Evolutionary conservation across 1,140 invertebrate genomes (phyloP).

Genomic region (Lepidotrigona ventralis): DNA sequence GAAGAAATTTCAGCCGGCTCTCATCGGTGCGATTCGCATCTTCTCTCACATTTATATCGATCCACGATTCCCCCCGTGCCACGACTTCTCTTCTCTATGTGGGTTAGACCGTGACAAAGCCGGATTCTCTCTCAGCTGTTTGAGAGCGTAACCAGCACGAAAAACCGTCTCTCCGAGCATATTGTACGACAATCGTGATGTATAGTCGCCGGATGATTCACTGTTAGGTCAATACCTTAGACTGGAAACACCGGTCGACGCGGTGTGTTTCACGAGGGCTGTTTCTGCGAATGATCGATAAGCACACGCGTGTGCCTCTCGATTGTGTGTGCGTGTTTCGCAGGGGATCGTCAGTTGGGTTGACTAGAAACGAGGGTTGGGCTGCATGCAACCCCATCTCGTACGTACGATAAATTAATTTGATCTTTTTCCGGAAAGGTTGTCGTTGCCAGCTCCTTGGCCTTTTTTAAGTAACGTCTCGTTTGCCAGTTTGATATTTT

Average conservation of each 20-base stretch:
- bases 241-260: conserved; percentile 59
- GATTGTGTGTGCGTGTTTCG: conserved; percentile 30
- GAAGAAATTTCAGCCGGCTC: neutral
- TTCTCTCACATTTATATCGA: neutral
- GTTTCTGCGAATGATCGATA: conserved; percentile 65
- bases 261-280: conserved; percentile 38
- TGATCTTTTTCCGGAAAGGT: conserved; percentile 38
- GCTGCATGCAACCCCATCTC: conserved; percentile 20
- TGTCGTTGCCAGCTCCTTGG: neutral
- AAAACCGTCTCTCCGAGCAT: conserved; percentile 25
- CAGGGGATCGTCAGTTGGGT: conserved; percentile 47
- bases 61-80: conserved; percentile 7
- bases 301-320: conserved; percentile 56
- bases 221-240: conserved; percentile 70
- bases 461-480: neutral
- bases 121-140: conserved; percentile 15
- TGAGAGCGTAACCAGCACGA: neutral
- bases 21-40: neutral
- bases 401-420: conserved; percentile 60
- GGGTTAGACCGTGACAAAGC: neutral
- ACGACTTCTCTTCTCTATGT: neutral
- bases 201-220: conserved; percentile 68
- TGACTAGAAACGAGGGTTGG: conserved; percentile 34
- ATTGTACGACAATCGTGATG: conserved; percentile 55
- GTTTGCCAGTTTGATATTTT: neutral